Evolutionary conservation across 2,888 invertebrate species (phyloP), one percentile per base, ranked within the genome.

Genomic region (Hedychridium roseum): DNA sequence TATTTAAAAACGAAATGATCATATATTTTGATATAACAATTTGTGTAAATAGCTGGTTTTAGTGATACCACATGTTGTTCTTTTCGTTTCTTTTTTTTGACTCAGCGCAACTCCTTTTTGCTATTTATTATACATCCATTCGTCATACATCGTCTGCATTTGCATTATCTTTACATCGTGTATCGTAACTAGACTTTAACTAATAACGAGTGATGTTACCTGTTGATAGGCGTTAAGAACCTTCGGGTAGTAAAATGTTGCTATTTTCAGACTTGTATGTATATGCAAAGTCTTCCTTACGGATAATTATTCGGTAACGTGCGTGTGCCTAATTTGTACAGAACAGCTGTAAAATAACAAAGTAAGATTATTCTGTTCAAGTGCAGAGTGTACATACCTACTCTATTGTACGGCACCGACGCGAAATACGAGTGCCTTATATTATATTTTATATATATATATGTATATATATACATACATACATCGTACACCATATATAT

Each of bases 21-120:
- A 68, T 76, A 74, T 78, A 76, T 78, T 78, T 78, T 76, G 75
- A 74, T 78, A 78, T 74, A 73, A 78, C 72, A 74, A 71, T 69
- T 76, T 74, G 73, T 79, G 78, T 79, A 79, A 77, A 79, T 79
- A 78, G 67, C 78, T 78, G 77, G 66, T 73, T 71, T 57, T 68
- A 64, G 57, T 61, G 55, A 68, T 67, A 67, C 66, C 63, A 60
- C 67, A 71, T 67, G 74, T 76, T 74, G 67, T 64, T 68, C 52
- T 58, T 63, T 68, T n/a, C n/a, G 67, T 72, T 66, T 66, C 65
- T 68, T 68, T 50, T 56, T 62, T 52, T 26, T 28, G 31, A 46
- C 49, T 54, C n/a, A n/a, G 49, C 59, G 55, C 60, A 63, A 72
- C n/a, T 60, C 61, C 59, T 66, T 66, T 76, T 72, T 74, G 68